Conservation (phyloP, 2,113 vertebrate genomes). For the Tricholaema leucomelas region DNA sequence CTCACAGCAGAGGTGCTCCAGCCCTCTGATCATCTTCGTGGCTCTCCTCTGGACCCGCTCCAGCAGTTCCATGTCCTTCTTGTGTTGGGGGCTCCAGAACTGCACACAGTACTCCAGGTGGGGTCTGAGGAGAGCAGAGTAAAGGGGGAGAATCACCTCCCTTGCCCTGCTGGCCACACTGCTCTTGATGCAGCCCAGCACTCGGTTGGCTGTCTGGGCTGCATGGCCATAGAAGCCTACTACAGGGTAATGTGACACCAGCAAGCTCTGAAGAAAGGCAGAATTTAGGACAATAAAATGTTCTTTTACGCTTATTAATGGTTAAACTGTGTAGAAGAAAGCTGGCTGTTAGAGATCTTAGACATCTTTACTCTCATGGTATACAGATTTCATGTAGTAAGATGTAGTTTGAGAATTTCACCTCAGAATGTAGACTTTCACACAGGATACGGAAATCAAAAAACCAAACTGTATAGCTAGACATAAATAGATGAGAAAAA, state of each 20-base stretch:
- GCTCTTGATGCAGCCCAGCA: too few relatives aligned
- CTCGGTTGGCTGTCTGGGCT: too few relatives aligned
- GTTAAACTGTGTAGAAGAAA: background rate
- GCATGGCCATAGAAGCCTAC: too few relatives aligned
- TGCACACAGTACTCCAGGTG: too few relatives aligned
- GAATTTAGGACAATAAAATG: background rate
- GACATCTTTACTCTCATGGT: background rate
- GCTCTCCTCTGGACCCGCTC: too few relatives aligned
- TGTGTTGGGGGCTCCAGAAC: too few relatives aligned
- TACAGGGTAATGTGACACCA: background rate
- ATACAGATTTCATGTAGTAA: background rate
- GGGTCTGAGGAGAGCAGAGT: too few relatives aligned
- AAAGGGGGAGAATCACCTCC: too few relatives aligned
- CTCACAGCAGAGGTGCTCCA: too few relatives aligned
- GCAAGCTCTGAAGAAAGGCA: background rate
- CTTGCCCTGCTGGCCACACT: too few relatives aligned
- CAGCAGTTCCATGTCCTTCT: too few relatives aligned
- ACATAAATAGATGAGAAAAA: background rate
- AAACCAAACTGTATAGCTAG: background rate
- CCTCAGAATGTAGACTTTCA: background rate
- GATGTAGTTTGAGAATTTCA: background rate
- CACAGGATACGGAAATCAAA: background rate
- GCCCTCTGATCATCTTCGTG: too few relatives aligned
- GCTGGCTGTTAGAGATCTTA: accelerated
- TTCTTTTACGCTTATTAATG: background rate